Base-by-base conservation (phyloP, 1,140 invertebrate species). In the Pseudomyrmex pallidus region DNA sequence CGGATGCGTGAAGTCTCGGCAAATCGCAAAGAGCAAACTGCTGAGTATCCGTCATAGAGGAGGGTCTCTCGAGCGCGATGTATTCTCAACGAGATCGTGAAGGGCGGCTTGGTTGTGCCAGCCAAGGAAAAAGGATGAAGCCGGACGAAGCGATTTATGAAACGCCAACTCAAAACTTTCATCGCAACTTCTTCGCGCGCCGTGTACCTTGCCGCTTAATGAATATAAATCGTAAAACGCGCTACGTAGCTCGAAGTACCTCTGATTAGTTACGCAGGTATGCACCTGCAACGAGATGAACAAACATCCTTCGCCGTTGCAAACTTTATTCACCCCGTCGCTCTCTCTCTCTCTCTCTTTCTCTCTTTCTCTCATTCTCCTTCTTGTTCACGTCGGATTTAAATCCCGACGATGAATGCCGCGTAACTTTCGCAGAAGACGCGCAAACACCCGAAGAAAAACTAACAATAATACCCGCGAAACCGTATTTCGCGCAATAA, bases 221-320 rank as follows among this genome's bases (percentile, higher is more conserved):
- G 83, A 84, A 84, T 84, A 84, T 84, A 84, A 84, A 84, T 84
- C 59, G 83, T 50, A 50, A 72, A 59, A 56, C 35, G 50, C 13
- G 66, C 61, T 82, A 57, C 48, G 62, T 63, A 84, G 48, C 83
- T 62, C 64, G 59, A 62, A 61, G 56, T 68, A 84, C 76, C 76
- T 82, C 67, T 84, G 83, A 84, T 84, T 84, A 84, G 76, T 84
- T 82, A 63, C 66, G 63, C 76, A 82, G 76, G 64, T 84, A 84
- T 48, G 66, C 77, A 64, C 46, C 83, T 66, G 82, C 82, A 74
- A 80, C 76, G 76, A 80, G 54, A 80, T 72, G 76, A 72, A 66
- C 20, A 70, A 82, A 80, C 57, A 50, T 56, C 15, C 46, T 48
- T 35, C 48, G 54, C 52, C 25, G 22, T 50, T 59, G 46, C 48